Evolutionary conservation across 2,797 vertebrate species (phyloP).

Genomic region (Ctenopoma multispine): DNA sequence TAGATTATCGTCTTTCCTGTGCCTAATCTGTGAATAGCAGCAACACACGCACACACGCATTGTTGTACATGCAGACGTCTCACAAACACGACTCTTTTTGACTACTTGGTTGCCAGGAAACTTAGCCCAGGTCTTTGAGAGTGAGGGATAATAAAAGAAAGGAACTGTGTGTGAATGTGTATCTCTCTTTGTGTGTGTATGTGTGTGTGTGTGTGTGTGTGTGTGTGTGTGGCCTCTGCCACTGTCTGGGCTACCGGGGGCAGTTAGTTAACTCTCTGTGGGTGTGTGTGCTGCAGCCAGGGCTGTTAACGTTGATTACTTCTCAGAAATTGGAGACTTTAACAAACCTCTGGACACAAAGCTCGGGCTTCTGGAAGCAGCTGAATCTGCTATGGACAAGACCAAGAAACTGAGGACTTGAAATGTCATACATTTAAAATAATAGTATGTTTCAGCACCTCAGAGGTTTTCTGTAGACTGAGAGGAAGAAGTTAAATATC

Average conservation of each 20-base stretch:
- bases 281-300: conserved; percentile 43
- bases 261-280: conserved; percentile 66
- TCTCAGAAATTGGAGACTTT: conserved; percentile 44
- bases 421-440: conserved; percentile 49
- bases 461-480: conserved; percentile 25
- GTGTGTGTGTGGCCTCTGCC: conserved; percentile 52
- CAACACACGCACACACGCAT: conserved; percentile 31
- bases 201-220: conserved; percentile 53
- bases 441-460: conserved; percentile 24
- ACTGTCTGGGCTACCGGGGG: conserved; percentile 60
- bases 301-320: conserved; percentile 58
- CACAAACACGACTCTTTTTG: conserved; percentile 77
- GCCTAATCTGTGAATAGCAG: conserved; percentile 75
- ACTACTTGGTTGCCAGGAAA: conserved; percentile 82
- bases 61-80: conserved; percentile 51
- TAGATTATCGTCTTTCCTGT: conserved; percentile 68
- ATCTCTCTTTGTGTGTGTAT: conserved; percentile 49
- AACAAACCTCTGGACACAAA: conserved; percentile 58
- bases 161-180: conserved; percentile 50
- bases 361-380: conserved; percentile 26
- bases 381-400: conserved; percentile 29
- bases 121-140: conserved; percentile 77
- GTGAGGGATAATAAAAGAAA: conserved; percentile 77
- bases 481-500: conserved; percentile 24
- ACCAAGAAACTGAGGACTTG: conserved; percentile 26